Evolutionary conservation across 2,888 invertebrate species (phyloP).

Genomic region (Lycocerus yunnanus): DNA sequence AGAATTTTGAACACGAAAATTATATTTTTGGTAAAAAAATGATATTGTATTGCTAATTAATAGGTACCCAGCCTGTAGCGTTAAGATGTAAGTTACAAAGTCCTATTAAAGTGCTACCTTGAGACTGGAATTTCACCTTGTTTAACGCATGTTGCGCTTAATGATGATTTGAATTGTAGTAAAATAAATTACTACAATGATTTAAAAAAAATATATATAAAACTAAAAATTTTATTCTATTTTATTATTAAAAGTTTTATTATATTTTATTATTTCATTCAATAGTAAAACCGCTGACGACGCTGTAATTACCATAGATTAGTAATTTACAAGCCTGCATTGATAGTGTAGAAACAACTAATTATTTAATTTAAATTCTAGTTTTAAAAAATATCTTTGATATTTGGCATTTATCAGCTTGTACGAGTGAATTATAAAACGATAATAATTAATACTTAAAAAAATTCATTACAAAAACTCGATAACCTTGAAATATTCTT

Average conservation of each 20-base stretch:
- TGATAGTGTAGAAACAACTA: neutral
- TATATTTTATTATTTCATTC: too few species aligned
- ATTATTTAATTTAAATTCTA: neutral
- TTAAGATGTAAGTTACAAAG: neutral
- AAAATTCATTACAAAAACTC: neutral
- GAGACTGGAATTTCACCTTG: neutral
- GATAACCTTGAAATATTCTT: neutral
- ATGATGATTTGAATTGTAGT: neutral
- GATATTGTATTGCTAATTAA: neutral
- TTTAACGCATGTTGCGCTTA: neutral
- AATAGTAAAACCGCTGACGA: neutral
- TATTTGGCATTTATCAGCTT: neutral
- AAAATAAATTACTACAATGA: neutral
- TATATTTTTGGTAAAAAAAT: neutral
- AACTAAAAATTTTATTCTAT: too few species aligned
- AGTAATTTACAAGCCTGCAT: neutral
- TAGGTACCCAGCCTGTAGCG: neutral
- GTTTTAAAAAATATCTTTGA: neutral
- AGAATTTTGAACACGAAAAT: neutral
- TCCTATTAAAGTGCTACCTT: neutral
- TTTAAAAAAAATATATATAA: neutral
- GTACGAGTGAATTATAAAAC: neutral
- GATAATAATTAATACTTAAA: neutral
- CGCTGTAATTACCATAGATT: neutral
- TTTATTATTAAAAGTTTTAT: too few species aligned